phyloP scores from a whole-genome alignment of 2,888 invertebrate genomes.

The Pheosia tremula region DNA sequence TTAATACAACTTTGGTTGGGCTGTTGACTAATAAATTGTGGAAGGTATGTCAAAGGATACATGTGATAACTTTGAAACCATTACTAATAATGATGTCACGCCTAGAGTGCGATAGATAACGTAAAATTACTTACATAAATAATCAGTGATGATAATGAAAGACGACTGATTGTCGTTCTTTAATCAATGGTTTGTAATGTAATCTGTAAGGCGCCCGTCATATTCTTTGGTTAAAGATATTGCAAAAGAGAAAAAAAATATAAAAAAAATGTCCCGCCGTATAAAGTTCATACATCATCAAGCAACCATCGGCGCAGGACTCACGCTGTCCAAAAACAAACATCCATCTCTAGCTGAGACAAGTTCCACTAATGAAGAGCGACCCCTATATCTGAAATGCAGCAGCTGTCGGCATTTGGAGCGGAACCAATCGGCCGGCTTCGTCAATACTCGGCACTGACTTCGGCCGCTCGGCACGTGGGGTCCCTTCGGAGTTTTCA shows the following conservation, averaged over 20 bases:
- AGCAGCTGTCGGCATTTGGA: conserved; percentile 82
- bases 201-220: too few species aligned
- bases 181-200: too few species aligned
- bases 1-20: background rate
- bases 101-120: too few species aligned
- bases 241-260: background rate
- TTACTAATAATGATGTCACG: too few species aligned
- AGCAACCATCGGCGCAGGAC: conserved; percentile 68
- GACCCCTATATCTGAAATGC: conserved; percentile 78
- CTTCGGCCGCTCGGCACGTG: conserved; percentile 45
- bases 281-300: conserved; percentile 74
- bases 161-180: too few species aligned
- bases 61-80: too few species aligned
- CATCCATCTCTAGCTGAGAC: conserved; percentile 81
- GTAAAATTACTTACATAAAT: too few species aligned
- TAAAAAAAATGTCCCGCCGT: conserved; percentile 37
- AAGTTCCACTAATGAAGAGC: conserved; percentile 83
- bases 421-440: conserved; percentile 75
- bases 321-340: conserved; percentile 80
- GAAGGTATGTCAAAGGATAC: too few species aligned
- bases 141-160: too few species aligned
- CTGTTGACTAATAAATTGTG: too few species aligned
- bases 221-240: too few species aligned
- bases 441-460: conserved; percentile 64
- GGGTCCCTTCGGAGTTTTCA: conserved; percentile 54